Percentiles rank a stretch among this genome's conserved stretches.
These are phyloP conservation scores for Mythimna impura DNA, from an alignment of 2,888 invertebrate species.

Conservation along the genomic window DNA sequence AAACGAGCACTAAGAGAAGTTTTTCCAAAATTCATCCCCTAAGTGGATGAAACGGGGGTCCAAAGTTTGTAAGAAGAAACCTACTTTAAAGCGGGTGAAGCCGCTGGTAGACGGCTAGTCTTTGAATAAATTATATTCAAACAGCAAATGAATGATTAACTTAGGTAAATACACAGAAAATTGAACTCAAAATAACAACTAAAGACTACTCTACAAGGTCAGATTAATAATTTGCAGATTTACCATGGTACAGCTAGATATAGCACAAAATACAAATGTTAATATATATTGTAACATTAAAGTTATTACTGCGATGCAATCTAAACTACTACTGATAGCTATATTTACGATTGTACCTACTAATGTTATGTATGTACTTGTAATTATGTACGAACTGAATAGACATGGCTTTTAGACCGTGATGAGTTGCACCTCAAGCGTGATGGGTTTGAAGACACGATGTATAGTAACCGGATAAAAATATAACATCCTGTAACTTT, in stretches of 20 bases:
- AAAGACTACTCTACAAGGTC: conserved; percentile 54
- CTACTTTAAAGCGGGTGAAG: too few species aligned
- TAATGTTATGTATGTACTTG: conserved; percentile 60
- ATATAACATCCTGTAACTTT: neutral
- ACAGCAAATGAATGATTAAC: conserved; percentile 27
- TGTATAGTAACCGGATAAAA: conserved; percentile 21
- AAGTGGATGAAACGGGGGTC: too few species aligned
- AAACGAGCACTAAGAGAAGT: too few species aligned
- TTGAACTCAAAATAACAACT: conserved; percentile 32
- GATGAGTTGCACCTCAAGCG: conserved; percentile 41
- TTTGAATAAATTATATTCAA: conserved; percentile 21
- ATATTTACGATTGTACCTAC: conserved; percentile 63
- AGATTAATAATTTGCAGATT: conserved; percentile 57
- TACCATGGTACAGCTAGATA: conserved; percentile 54
- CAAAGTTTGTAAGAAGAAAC: too few species aligned
- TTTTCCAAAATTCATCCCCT: too few species aligned
- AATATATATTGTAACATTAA: conserved; percentile 72
- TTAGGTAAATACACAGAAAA: conserved; percentile 26
- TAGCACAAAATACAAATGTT: conserved; percentile 57
- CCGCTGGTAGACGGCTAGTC: neutral
- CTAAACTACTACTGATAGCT: conserved; percentile 70
- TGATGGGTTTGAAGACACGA: conserved; percentile 40
- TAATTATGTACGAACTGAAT: conserved; percentile 58
- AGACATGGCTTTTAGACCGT: conserved; percentile 61
- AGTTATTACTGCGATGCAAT: conserved; percentile 74